Base-by-base conservation (phyloP, 2,113 vertebrate genomes). In the Pyrgilauda ruficollis region DNA sequence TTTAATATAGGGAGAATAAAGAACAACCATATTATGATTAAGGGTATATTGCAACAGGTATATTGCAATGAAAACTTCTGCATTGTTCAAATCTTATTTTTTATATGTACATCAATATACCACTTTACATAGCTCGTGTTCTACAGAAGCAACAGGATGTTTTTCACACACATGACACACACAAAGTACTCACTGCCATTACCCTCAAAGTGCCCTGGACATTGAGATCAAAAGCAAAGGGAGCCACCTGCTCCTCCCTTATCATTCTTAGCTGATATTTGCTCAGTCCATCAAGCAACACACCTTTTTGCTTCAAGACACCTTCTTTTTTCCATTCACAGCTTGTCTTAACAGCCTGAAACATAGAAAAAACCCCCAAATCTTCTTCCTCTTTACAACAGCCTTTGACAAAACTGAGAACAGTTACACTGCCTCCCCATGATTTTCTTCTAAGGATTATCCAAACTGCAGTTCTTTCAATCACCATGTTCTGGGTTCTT, bases 71-170 rank as follows among this genome's bases (percentile, higher is more conserved):
- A 49, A 87, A 37, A 58, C 6, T 49, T 79, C 10, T 28, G 8
- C 13, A 1, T 59, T 76, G 26, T 12, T 85, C 11, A 63, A 31
- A 41, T 10, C 2, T 43, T 12, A 15, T 31, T 70, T 91, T 66
- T 59, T 4, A 35, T 9, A 26, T 2, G 2, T 20, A 4, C 66
- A 50, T 47, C n/a, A 26, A 5, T 7, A 4, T 7, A 26, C 9
- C 30, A 30, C 8, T 61, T 35, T 1, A 28, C 1, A 3, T 2
- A 28, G 46, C n/a, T 55, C 33, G 33, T 4, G 4, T 52, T 49
- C 27, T 56, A 31, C 7, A 61, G 53, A 64, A 23, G 3, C 18
- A 63, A 5, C 8, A 67, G 31, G 6, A 23, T 35, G 23, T 1
- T 20, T 15, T 44, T 76, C 61, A 56, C 19, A 75, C 1, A 31